Conservation (phyloP, 2,113 vertebrate genomes). For the Caretta caretta region DNA sequence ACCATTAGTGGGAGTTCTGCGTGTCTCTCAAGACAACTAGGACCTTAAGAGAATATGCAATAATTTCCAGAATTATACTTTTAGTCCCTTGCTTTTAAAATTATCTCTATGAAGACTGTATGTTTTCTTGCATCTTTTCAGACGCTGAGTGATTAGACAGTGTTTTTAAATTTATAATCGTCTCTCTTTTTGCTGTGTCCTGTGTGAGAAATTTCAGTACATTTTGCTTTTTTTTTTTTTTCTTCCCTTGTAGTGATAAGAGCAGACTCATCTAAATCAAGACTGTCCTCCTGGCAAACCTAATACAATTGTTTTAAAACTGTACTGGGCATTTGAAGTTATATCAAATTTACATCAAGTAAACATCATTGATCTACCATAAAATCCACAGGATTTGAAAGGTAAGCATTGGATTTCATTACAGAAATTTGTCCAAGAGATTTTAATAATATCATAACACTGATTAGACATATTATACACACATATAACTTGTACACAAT, state of each 20-base stretch:
- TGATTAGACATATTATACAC: not conserved
- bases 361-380: conserved; percentile 23
- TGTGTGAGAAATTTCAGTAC: conserved; percentile 19
- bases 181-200: not conserved
- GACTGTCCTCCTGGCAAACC: not conserved
- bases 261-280: conserved; percentile 4
- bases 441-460: not conserved
- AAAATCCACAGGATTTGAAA: conserved; percentile 44
- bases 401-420: not conserved
- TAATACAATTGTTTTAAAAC: conserved; percentile 25
- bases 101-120: not conserved
- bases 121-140: conserved; percentile 26
- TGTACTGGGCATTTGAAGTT: not conserved
- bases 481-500: not conserved
- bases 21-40: conserved; percentile 26
- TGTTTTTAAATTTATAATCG: conserved; percentile 36
- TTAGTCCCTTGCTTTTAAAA: conserved; percentile 24
- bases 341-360: conserved; percentile 31
- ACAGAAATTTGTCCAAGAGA: not conserved
- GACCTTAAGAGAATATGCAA: conserved; percentile 22
- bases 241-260: conserved; percentile 12
- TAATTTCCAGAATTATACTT: conserved; percentile 41
- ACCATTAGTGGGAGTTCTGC: conserved; percentile 11
- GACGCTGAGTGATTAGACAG: conserved; percentile 18
- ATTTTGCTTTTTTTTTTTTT: not conserved